Base-by-base conservation (phyloP, 2,797 vertebrate genomes). In the Malacoctenus gilli region DNA sequence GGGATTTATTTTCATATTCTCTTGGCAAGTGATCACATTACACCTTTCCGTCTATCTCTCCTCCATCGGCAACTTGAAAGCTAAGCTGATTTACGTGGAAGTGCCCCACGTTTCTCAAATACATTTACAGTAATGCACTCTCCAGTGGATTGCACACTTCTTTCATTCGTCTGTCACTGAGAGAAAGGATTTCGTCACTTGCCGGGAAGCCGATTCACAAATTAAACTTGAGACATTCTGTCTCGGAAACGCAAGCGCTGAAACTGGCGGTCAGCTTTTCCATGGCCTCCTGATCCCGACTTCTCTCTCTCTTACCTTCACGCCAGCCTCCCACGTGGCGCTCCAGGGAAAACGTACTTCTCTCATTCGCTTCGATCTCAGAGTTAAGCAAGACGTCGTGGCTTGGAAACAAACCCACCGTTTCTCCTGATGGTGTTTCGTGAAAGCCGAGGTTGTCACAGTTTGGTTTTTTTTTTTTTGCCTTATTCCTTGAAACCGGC, bases 1-100 rank as follows among this genome's bases (percentile, higher is more conserved):
- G 39, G 55, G 61, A 66, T 72, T 69, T 73, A 64, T 72, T 75
- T 74, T 59, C 60, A 73, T 66, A 55, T 72, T 71, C 58, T 73
- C 52, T 46, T 32, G 16, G 63, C 23, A 41, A 68, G 48, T 58
- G 65, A 75, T 81, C 42, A 25, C 11, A 11, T 80, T 82, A 70
- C 52, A 68, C 37, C 42, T 68, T 62, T 48, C 31, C 57, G 36
- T 67, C 39, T 51, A 50, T 59, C 66, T 41, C 37, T 58, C 25
- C 34, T 73, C 48, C 42, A 68, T 62, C 60, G 40, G 32, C 58
- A 53, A 73, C 43, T 50, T 60, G 30, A 51, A 62, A 73, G 53
- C 31, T 70, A 75, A 82, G 64, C 57, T 22, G 51, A 75, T 75
- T 70, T 78, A 49, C 41, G 39, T 22, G 59, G 57, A 59, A 75